These are phyloP conservation scores for Synergus laeviventris DNA, from an alignment of 2,888 invertebrate genomes.

Conservation along the genomic window DNA sequence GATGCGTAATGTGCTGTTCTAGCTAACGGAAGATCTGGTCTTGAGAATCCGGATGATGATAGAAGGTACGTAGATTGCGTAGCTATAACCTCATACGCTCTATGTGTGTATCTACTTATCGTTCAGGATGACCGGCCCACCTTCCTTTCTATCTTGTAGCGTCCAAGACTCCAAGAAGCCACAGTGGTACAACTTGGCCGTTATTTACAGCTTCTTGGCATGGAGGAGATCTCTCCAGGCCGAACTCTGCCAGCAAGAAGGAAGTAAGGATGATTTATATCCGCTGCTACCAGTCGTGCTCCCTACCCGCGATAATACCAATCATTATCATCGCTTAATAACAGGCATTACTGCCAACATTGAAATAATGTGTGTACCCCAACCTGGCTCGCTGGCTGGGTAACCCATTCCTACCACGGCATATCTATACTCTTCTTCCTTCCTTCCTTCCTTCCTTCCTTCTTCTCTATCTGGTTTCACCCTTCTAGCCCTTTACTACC, in stretches of 20 bases:
- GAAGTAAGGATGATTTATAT: constrained; percentile 76
- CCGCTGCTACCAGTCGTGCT: constrained; percentile 75
- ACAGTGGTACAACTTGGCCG: constrained; percentile 61
- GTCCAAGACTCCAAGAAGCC: constrained; percentile 50
- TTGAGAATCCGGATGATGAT: constrained; percentile 1
- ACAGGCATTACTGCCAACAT: constrained; percentile 77
- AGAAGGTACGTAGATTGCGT: constrained; percentile 20
- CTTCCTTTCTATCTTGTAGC: constrained; percentile 39
- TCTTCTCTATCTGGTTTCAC: constrained; percentile 29
- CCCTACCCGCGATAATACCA: constrained; percentile 76
- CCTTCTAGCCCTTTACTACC: neutral
- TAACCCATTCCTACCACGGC: constrained; percentile 66
- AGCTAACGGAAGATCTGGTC: neutral
- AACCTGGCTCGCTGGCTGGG: constrained; percentile 60
- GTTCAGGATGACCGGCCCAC: constrained; percentile 9
- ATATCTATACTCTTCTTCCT: constrained; percentile 54
- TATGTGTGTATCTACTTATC: constrained; percentile 29
- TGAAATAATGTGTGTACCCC: constrained; percentile 74
- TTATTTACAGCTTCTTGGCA: constrained; percentile 75
- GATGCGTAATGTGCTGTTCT: neutral
- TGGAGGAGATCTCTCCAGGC: constrained; percentile 66
- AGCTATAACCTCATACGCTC: constrained; percentile 12
- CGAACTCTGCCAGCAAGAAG: constrained; percentile 71
- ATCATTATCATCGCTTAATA: constrained; percentile 77
- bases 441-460: constrained; percentile 56